Conservation (phyloP, 2,888 invertebrate species). For the Cantharis flavilabris region DNA sequence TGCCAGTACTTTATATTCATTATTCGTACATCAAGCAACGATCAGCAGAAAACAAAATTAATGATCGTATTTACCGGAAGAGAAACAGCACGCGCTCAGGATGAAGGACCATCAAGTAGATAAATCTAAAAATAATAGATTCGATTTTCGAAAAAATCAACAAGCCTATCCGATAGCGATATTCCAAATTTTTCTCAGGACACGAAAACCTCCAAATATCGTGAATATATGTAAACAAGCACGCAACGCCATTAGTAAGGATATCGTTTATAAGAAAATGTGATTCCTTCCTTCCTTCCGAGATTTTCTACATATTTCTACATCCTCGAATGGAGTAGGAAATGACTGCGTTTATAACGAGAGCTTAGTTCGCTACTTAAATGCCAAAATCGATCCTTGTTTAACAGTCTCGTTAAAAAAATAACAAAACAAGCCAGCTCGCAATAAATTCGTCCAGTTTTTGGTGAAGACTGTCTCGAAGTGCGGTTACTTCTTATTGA, state of each 20-base stretch:
- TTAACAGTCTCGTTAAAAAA: background rate
- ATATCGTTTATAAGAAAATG: conserved; percentile 2
- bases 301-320: background rate
- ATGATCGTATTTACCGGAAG: conserved; percentile 30
- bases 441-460: conserved; percentile 14
- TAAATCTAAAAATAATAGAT: conserved; percentile 29
- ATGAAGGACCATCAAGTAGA: conserved; percentile 21
- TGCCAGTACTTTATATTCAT: conserved; percentile 25
- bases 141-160: conserved; percentile 20
- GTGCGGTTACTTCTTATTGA: conserved; percentile 16
- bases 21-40: conserved; percentile 28
- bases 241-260: conserved; percentile 2
- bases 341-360: background rate
- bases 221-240: conserved; percentile 12
- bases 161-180: conserved; percentile 2
- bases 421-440: background rate
- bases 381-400: background rate
- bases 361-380: background rate
- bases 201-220: background rate
- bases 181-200: background rate
- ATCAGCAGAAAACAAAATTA: conserved; percentile 30
- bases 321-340: background rate
- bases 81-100: conserved; percentile 22
- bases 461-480: conserved; percentile 17
- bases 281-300: background rate